Evolutionary conservation across 2,113 vertebrate species (phyloP).

Genomic region (Corythornis vintsioides): DNA sequence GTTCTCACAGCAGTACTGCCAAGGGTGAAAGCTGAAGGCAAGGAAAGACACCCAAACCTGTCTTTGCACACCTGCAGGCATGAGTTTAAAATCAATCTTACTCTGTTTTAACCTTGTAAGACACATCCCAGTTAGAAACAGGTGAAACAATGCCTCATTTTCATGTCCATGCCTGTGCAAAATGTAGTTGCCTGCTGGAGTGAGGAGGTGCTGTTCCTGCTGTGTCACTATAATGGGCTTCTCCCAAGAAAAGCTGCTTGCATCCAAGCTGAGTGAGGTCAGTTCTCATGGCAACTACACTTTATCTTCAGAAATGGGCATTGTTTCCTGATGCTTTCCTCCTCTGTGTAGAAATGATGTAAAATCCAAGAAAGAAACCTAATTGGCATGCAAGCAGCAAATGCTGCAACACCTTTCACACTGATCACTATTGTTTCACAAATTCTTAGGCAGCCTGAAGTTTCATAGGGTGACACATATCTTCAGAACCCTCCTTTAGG

Average conservation of each 20-base stretch:
- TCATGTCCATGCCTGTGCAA: not conserved
- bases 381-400: not conserved
- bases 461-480: not conserved
- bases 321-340: not conserved
- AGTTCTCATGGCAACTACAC: constrained; percentile 40
- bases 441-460: not conserved
- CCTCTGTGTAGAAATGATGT: not conserved
- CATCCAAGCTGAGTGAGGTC: not conserved
- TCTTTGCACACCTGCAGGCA: not conserved
- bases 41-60: not conserved
- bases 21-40: not conserved
- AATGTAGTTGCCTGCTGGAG: not conserved
- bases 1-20: not conserved
- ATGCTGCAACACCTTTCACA: accelerated
- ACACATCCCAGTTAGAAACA: not conserved
- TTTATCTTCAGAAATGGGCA: not conserved
- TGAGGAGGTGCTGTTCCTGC: not conserved
- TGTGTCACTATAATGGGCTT: not conserved
- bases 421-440: not conserved
- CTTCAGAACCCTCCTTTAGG: not conserved
- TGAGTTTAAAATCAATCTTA: not conserved
- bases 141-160: not conserved
- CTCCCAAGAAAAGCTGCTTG: not conserved
- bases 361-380: not conserved
- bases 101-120: not conserved